Percentiles rank a stretch among this genome's conserved stretches.
Evolutionary conservation across 2,888 invertebrate species (phyloP).

Genomic region (Mylabris sibirica): DNA sequence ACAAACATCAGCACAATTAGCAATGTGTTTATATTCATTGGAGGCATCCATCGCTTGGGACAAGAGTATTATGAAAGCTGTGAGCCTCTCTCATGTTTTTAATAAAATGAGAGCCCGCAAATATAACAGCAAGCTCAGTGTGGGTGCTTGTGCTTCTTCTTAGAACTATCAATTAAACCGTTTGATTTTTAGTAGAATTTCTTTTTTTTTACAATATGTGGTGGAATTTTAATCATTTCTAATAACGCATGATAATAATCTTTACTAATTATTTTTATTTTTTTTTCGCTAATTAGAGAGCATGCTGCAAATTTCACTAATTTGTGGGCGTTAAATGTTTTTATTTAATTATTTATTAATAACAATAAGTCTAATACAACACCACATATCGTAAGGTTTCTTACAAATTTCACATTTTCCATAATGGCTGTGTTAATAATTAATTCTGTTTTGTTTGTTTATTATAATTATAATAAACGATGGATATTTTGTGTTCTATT

Average conservation of each 20-base stretch:
- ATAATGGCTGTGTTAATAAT: conserved; percentile 31
- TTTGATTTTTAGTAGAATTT: conserved; percentile 24
- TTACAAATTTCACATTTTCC: conserved; percentile 18
- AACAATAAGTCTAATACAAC: conserved; percentile 7
- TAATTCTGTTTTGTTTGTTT: not conserved
- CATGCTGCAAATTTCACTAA: not conserved
- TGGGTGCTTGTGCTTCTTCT: conserved; percentile 61
- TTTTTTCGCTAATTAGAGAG: conserved; percentile 2
- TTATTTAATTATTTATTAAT: not conserved
- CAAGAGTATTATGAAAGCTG: conserved; percentile 99
- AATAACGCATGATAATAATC: not conserved
- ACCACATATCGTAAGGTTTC: conserved; percentile 26
- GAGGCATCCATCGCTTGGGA: conserved; percentile 97
- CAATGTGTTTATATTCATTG: conserved; percentile 87
- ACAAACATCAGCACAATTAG: conserved; percentile 87
- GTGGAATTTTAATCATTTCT: conserved; percentile 8
- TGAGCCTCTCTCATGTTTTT: conserved; percentile 69
- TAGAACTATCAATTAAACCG: conserved; percentile 44
- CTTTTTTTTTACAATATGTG: conserved; percentile 34
- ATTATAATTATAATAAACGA: not conserved
- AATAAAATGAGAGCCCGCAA: conserved; percentile 62
- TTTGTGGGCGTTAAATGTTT: not conserved
- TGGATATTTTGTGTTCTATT: conserved; percentile 42
- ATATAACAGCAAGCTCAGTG: conserved; percentile 63
- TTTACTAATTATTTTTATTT: not conserved